Conservation (phyloP, 2,797 vertebrate genomes). For the Coregonus ussuriensis region DNA sequence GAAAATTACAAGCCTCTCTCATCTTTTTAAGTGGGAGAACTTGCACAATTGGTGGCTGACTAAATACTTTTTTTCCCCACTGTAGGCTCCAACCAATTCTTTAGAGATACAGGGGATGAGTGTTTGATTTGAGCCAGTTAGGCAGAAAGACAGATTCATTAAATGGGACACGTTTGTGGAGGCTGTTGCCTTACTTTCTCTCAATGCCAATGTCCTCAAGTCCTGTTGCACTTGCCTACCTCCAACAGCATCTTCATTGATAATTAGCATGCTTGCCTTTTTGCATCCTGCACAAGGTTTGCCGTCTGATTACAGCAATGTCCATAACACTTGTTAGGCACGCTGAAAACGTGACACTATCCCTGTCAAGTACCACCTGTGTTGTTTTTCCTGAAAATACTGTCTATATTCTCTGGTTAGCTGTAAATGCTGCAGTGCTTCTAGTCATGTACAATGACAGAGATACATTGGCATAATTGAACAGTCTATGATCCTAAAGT, state of each 20-base stretch:
- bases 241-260: background rate
- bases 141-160: conserved; percentile 20
- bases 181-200: background rate
- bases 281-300: background rate
- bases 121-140: conserved; percentile 12
- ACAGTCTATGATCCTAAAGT: background rate
- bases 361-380: background rate
- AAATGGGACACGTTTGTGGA: conserved; percentile 4
- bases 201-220: background rate
- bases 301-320: background rate
- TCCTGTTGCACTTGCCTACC: background rate
- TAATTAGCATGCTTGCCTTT: background rate
- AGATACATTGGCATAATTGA: background rate
- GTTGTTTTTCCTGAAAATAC: background rate
- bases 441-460: background rate
- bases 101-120: conserved; percentile 6
- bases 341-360: background rate
- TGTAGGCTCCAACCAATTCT: background rate
- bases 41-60: too few relatives aligned
- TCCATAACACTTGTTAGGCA: background rate
- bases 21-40: too few relatives aligned
- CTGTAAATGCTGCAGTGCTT: background rate
- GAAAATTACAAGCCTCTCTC: too few relatives aligned
- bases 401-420: background rate
- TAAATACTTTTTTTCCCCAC: too few relatives aligned